phyloP scores from a whole-genome alignment of 23 tunicate genomes.

The Halocynthia aurantium region DNA sequence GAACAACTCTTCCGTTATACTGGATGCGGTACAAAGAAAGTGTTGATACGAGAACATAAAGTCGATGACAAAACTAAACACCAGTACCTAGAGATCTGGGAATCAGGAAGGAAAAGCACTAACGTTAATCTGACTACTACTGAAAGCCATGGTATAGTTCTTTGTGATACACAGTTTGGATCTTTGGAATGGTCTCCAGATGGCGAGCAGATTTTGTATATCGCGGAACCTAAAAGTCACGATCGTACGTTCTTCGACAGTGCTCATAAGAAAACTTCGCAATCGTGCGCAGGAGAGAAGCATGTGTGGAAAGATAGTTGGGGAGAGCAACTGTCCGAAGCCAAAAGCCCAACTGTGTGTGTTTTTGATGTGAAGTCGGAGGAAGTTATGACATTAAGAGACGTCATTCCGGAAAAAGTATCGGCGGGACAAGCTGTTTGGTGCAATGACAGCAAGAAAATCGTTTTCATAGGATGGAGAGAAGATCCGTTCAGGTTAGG shows the following conservation, averaged over 20 bases:
- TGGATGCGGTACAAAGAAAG: conserved; percentile 23
- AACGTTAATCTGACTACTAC: conserved; percentile 43
- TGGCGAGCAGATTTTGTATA: conserved; percentile 38
- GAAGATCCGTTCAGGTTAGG: conserved; percentile 67
- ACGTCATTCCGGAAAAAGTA: conserved; percentile 33
- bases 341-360: conserved; percentile 44
- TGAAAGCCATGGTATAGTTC: conserved; percentile 71
- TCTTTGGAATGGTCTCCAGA: conserved; percentile 77
- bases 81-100: conserved; percentile 76
- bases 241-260: conserved; percentile 7
- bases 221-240: conserved; percentile 55
- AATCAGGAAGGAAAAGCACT: conserved; percentile 16
- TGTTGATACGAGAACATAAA: conserved; percentile 36
- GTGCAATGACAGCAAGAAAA: conserved; percentile 36
- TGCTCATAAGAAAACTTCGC: conserved; percentile 8
- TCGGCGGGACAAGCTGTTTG: conserved; percentile 48
- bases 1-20: conserved; percentile 38
- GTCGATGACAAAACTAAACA: conserved; percentile 22
- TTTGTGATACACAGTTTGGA: conserved; percentile 52
- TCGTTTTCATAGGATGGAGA: conserved; percentile 56
- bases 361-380: conserved; percentile 38
- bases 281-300: conserved; percentile 32
- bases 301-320: conserved; percentile 47
- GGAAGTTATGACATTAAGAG: conserved; percentile 21
- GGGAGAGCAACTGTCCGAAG: conserved; percentile 78